Conservation (phyloP, 2,797 vertebrate species). For the Myoxocephalus aenaeus region DNA sequence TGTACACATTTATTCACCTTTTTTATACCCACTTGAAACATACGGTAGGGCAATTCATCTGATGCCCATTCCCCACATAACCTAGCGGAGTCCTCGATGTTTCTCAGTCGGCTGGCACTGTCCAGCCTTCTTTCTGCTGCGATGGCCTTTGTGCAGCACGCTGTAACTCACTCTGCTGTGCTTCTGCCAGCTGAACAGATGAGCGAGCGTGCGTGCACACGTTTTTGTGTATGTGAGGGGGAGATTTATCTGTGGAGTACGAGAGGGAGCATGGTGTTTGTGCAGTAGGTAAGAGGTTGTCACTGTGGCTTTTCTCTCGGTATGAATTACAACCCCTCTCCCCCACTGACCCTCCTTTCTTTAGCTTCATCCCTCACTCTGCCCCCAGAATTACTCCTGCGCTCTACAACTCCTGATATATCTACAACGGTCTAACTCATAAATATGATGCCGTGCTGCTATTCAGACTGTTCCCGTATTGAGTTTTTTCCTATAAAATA, state of each 20-base stretch:
- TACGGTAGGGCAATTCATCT: slow-evolving; percentile 47
- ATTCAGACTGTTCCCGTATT: background rate
- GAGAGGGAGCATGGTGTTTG: slow-evolving; percentile 45
- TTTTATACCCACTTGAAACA: slow-evolving; percentile 45
- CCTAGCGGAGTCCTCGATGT: slow-evolving; percentile 36
- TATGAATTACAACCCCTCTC: slow-evolving; percentile 47
- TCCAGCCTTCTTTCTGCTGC: slow-evolving; percentile 53
- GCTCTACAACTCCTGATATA: slow-evolving; percentile 11
- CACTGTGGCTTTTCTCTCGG: slow-evolving; percentile 47
- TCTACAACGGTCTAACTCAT: background rate
- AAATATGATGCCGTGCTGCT: background rate
- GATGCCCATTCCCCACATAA: slow-evolving; percentile 44
- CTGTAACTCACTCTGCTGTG: slow-evolving; percentile 59
- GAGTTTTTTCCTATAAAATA: background rate
- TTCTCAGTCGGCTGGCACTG: slow-evolving; percentile 40
- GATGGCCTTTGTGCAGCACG: slow-evolving; percentile 50
- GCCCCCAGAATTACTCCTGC: slow-evolving; percentile 11
- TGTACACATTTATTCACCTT: slow-evolving; percentile 50
- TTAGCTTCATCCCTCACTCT: slow-evolving; percentile 20
- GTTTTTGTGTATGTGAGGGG: slow-evolving; percentile 21
- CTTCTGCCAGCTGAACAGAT: slow-evolving; percentile 51
- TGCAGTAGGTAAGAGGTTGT: slow-evolving; percentile 53
- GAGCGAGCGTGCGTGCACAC: slow-evolving; percentile 16
- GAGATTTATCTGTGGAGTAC: slow-evolving; percentile 48
- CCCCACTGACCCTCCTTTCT: slow-evolving; percentile 24